Evolutionary conservation across 2,113 vertebrate species (phyloP).

Genomic region (Nymphicus hollandicus): DNA sequence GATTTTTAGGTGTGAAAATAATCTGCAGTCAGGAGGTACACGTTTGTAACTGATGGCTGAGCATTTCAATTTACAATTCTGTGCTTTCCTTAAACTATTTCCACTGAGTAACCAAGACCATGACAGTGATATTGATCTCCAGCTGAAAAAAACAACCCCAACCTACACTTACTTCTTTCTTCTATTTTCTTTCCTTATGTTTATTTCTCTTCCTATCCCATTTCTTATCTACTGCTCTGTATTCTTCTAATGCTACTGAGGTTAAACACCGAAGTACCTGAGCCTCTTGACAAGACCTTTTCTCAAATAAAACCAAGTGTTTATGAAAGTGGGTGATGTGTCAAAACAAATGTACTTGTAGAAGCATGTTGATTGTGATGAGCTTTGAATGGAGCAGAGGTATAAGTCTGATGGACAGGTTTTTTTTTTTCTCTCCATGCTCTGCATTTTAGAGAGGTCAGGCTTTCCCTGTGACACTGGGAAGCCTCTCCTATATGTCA

Average conservation of each 20-base stretch:
- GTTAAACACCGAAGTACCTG: background rate
- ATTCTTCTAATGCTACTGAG: background rate
- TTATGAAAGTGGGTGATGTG: background rate
- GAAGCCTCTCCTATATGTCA: background rate
- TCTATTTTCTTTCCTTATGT: background rate
- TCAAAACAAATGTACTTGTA: background rate
- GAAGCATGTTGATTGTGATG: background rate
- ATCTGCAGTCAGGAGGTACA: background rate
- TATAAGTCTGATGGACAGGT: background rate
- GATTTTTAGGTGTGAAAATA: background rate
- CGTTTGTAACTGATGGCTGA: background rate
- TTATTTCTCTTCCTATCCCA: background rate
- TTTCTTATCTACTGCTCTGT: background rate
- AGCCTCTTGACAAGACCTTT: background rate
- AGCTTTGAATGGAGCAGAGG: background rate
- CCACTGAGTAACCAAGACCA: background rate
- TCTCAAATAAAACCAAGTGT: background rate
- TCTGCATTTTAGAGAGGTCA: background rate
- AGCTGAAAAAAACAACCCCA: background rate
- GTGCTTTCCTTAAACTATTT: background rate
- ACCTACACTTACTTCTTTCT: fast-evolving
- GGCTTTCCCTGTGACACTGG: background rate
- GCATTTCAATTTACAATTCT: background rate
- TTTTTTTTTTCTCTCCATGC: background rate
- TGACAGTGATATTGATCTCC: background rate